Percentiles rank a stretch among this genome's conserved stretches.
Conservation (phyloP, 2,113 vertebrate species). For the Dromiciops gliroides region DNA sequence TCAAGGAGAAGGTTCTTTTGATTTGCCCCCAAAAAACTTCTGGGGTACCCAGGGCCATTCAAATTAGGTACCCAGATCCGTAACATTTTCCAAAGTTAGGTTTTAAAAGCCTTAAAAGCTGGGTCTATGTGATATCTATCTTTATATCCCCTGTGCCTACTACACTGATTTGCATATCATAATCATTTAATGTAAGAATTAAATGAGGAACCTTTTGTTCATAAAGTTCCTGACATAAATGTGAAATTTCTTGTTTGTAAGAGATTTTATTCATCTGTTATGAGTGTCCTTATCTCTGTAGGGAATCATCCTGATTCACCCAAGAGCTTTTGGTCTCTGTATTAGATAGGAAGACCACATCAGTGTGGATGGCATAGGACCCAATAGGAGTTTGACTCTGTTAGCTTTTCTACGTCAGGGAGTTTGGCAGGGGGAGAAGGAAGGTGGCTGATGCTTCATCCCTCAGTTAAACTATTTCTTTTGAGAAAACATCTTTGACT, state of each 20-base stretch:
- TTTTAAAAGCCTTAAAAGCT: neutral
- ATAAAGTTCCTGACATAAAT: neutral
- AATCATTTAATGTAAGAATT: neutral
- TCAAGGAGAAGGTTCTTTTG: no score
- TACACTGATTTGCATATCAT: neutral
- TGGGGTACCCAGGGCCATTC: no score
- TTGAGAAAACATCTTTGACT: neutral
- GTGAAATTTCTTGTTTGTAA: neutral
- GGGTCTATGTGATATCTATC: neutral
- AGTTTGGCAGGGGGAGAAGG: neutral
- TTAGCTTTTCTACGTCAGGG: neutral
- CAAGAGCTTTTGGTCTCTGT: neutral
- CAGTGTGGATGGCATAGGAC: neutral
- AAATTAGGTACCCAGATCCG: no score
- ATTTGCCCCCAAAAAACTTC: no score
- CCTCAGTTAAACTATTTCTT: neutral
- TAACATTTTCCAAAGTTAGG: neutral
- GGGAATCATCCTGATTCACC: neutral
- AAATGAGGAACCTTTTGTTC: neutral
- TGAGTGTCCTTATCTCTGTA: neutral
- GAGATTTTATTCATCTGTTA: neutral
- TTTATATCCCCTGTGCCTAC: neutral
- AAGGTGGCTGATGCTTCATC: neutral
- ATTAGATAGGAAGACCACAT: neutral
- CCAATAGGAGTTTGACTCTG: neutral